phyloP scores from a whole-genome alignment of 2,113 vertebrate species.

The Pollachius pollachius region DNA sequence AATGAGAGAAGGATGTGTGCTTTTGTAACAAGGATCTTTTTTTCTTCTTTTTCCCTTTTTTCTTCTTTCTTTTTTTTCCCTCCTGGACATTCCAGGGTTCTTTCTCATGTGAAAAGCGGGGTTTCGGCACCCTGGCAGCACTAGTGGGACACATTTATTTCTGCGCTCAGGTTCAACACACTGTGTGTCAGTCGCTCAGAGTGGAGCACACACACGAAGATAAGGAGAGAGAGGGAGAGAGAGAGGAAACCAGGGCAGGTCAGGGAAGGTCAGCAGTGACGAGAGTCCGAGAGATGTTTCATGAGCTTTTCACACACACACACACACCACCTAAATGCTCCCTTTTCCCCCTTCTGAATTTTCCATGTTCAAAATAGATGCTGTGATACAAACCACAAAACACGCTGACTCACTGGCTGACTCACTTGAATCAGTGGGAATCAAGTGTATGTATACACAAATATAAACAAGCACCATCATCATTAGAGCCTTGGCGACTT shows the following conservation, averaged over 20 bases:
- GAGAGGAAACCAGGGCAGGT: not conserved
- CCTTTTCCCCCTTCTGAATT: too few species aligned
- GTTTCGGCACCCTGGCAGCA: conserved; percentile 74
- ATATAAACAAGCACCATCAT: too few species aligned
- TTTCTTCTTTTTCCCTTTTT: conserved; percentile 52
- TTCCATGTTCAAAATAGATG: too few species aligned
- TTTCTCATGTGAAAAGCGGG: conserved; percentile 90
- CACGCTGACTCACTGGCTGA: too few species aligned
- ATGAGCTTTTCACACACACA: not conserved
- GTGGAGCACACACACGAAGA: too few species aligned
- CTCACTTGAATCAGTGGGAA: too few species aligned
- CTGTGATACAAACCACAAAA: too few species aligned
- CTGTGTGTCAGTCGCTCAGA: conserved; percentile 39
- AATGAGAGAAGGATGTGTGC: conserved; percentile 93
- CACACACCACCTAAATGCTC: not conserved
- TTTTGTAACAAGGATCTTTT: conserved; percentile 85
- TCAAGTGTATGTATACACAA: too few species aligned
- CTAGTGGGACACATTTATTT: conserved; percentile 66
- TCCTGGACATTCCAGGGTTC: conserved; percentile 68
- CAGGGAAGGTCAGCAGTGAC: conserved; percentile 1
- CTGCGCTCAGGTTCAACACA: conserved; percentile 57
- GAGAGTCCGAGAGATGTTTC: not conserved
- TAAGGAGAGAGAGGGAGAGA: too few species aligned
- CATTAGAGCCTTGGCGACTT: too few species aligned
- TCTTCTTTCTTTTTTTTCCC: conserved; percentile 36